These are phyloP conservation scores for Volucella zonaria DNA, from an alignment of 2,888 invertebrate genomes.

Conservation along the genomic window DNA sequence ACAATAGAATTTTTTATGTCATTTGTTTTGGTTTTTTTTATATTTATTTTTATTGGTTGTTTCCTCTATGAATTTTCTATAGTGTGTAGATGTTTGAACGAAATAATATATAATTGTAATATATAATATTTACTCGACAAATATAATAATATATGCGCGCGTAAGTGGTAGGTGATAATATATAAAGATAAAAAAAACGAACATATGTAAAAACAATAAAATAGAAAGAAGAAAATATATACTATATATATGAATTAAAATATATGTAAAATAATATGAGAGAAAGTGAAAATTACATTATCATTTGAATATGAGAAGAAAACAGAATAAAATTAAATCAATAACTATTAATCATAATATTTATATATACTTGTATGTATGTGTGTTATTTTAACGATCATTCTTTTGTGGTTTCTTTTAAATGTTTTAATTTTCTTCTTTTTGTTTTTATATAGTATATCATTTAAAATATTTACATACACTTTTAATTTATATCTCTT, in stretches of 20 bases:
- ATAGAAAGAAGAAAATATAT: constrained; percentile 40
- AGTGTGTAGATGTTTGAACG: constrained; percentile 24
- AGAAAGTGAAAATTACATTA: constrained; percentile 47
- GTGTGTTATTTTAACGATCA: constrained; percentile 54
- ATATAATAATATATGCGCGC: too few relatives aligned
- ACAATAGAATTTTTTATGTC: constrained; percentile 21
- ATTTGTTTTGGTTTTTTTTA: constrained; percentile 26
- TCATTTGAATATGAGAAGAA: constrained; percentile 38
- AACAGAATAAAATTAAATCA: constrained; percentile 54
- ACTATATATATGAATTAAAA: constrained; percentile 37
- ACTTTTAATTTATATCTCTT: constrained; percentile 43
- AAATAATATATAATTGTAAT: constrained; percentile 48
- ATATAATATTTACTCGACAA: constrained; percentile 20
- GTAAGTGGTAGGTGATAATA: too few relatives aligned
- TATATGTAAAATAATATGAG: constrained; percentile 57
- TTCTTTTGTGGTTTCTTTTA: constrained; percentile 6
- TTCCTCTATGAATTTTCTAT: constrained; percentile 39
- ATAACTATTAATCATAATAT: constrained; percentile 32
- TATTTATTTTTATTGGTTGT: constrained; percentile 15
- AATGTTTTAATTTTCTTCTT: constrained; percentile 3
- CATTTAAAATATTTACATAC: constrained; percentile 70
- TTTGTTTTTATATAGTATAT: constrained; percentile 51
- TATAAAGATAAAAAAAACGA: too few relatives aligned
- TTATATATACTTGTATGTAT: constrained; percentile 15
- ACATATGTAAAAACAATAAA: constrained; percentile 48